Evolutionary conservation across 2,888 invertebrate species (phyloP).

Genomic region (Homarus gammarus): DNA sequence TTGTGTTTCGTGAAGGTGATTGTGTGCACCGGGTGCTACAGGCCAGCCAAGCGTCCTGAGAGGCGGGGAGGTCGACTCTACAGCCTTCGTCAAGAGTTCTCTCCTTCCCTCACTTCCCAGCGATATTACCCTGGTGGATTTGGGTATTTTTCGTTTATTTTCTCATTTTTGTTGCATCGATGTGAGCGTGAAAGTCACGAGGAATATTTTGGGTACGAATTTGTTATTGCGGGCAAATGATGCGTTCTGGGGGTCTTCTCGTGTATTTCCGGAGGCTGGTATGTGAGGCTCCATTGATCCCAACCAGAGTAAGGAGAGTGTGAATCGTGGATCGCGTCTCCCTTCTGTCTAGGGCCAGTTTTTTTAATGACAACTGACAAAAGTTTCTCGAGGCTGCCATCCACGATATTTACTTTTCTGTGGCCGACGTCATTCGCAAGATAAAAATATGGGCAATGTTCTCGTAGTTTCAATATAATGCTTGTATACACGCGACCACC

Average conservation of each 20-base stretch:
- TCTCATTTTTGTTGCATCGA: not conserved
- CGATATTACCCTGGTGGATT: constrained; percentile 2
- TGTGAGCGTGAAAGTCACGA: not conserved
- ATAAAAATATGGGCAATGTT: too few relatives aligned
- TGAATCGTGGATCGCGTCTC: too few relatives aligned
- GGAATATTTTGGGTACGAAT: not conserved
- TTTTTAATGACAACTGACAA: too few relatives aligned
- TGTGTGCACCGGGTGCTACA: not conserved
- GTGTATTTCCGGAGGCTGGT: not conserved
- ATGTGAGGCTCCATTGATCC: not conserved
- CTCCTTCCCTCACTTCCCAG: not conserved
- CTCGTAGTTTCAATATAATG: too few relatives aligned
- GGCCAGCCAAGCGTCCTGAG: not conserved
- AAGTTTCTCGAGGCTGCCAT: too few relatives aligned
- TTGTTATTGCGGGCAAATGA: constrained; percentile 1
- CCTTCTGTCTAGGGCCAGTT: too few relatives aligned
- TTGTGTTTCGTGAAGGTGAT: not conserved
- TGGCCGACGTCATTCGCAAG: too few relatives aligned
- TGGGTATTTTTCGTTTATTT: not conserved
- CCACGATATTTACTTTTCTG: too few relatives aligned
- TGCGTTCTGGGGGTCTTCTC: not conserved
- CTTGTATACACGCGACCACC: too few relatives aligned
- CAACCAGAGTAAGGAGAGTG: not conserved
- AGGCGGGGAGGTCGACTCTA: not conserved
- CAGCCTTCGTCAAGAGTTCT: not conserved